Base-by-base conservation (phyloP, 2,888 invertebrate species). In the Tenthredo scrophulariae region DNA sequence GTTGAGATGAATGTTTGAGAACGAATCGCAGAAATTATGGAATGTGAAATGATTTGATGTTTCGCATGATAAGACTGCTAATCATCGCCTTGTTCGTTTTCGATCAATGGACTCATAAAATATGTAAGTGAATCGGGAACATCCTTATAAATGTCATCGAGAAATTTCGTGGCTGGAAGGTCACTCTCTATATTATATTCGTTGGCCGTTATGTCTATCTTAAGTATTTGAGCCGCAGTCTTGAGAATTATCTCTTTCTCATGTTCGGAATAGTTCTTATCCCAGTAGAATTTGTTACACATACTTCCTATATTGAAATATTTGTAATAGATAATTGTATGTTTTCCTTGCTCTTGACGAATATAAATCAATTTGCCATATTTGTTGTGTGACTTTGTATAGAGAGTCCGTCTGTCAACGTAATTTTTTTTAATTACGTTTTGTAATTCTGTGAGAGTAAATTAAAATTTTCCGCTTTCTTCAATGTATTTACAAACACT, bases 1-100 rank as follows among this genome's bases (percentile, higher is more conserved):
- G 37, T 50, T 50, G 86, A 86, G 58, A 83, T 2, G 50, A 86
- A 86, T 58, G 62, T 33, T 72, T 54, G 67, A 26, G 85, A 85
- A 43, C 82, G 43, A 43, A 43, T 43, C 43, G 43, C 10, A 2
- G 13, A 43, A 43, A 43, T 43, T 10, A 43, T 43, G 43, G 43
- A 43, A 43, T 43, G 43, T 43, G 43, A 43, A 43, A 43, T 43
- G 13, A 13, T 43, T 43, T 43, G 13, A 43, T 13, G 43, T 10
- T 43, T 10, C 13, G 43, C 10, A 10, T 43, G 2, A 43, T 43
- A 43, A 10, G 13, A 13, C 10, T 43, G 43, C 13, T 43, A 43
- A 43, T 43, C 43, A 43, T 13, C 43, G 43, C 43, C 10, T 43
- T 43, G 43, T 43, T 43, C 43, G 43, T 13, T 43, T 43, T 43